Conservation (phyloP, 2,888 invertebrate genomes). For the Acleris holmiana region DNA sequence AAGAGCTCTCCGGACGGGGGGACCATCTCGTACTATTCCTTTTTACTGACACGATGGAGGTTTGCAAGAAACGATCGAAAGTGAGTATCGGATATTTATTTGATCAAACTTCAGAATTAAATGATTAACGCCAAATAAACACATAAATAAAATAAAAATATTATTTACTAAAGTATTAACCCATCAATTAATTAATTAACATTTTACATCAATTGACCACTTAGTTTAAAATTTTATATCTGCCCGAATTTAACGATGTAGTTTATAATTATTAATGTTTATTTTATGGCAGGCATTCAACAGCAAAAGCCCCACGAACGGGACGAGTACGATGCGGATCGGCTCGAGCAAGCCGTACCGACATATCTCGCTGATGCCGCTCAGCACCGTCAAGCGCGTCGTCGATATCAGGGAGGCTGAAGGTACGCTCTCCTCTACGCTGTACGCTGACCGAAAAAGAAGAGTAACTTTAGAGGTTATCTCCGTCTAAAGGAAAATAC, state of each 20-base stretch:
- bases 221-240: too few species aligned
- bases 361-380: constrained; percentile 94
- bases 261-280: not conserved
- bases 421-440: constrained; percentile 72
- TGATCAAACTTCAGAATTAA: too few species aligned
- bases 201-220: too few species aligned
- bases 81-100: constrained; percentile 57
- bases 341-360: constrained; percentile 93
- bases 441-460: too few species aligned
- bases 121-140: too few species aligned
- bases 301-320: constrained; percentile 85
- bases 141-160: too few species aligned
- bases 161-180: too few species aligned
- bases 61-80: constrained; percentile 93
- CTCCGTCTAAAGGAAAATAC: too few species aligned
- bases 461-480: too few species aligned
- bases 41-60: constrained; percentile 97
- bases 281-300: constrained; percentile 72
- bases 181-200: too few species aligned
- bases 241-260: not conserved
- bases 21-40: constrained; percentile 94
- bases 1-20: constrained; percentile 93
- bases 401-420: constrained; percentile 95
- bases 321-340: constrained; percentile 83
- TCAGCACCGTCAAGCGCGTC: constrained; percentile 95